phyloP scores from a whole-genome alignment of 2,113 vertebrate species.

The Xyliphius kryptos region DNA sequence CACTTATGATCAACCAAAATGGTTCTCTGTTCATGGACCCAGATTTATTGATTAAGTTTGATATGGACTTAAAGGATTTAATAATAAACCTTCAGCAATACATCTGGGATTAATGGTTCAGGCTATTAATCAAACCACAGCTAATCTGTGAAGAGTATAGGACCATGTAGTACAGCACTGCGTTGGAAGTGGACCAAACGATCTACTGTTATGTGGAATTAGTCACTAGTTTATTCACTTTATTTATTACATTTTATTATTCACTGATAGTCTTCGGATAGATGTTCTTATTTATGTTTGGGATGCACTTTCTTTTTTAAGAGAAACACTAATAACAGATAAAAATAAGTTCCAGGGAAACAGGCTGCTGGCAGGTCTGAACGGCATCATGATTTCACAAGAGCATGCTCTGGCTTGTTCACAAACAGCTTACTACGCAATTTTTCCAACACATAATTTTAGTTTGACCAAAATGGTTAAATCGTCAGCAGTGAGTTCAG shows the following conservation, averaged over 20 bases:
- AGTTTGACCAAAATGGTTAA: background rate
- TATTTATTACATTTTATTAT: too few relatives aligned
- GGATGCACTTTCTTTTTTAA: constrained; percentile 22
- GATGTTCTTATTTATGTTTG: too few relatives aligned
- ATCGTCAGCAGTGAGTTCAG: background rate
- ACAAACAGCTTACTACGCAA: background rate
- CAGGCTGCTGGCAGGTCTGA: background rate
- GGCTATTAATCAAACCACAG: too few relatives aligned
- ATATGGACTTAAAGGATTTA: too few relatives aligned
- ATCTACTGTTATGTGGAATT: background rate
- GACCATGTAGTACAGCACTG: background rate
- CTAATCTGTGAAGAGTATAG: too few relatives aligned
- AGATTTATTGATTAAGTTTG: too few relatives aligned
- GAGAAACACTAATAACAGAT: background rate
- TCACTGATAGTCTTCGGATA: too few relatives aligned
- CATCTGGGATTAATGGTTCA: too few relatives aligned
- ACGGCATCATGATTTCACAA: background rate
- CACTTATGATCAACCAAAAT: background rate
- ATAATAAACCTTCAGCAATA: background rate
- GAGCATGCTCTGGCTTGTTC: constrained; percentile 20
- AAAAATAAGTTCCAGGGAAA: background rate
- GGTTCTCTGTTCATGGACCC: too few relatives aligned
- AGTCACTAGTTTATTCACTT: too few relatives aligned
- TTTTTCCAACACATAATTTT: background rate
- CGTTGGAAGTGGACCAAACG: background rate